A percentile compares a stretch with the other conserved stretches of the same genome.
Conservation (phyloP, 2,797 vertebrate species). For the Dryobates pubescens region DNA sequence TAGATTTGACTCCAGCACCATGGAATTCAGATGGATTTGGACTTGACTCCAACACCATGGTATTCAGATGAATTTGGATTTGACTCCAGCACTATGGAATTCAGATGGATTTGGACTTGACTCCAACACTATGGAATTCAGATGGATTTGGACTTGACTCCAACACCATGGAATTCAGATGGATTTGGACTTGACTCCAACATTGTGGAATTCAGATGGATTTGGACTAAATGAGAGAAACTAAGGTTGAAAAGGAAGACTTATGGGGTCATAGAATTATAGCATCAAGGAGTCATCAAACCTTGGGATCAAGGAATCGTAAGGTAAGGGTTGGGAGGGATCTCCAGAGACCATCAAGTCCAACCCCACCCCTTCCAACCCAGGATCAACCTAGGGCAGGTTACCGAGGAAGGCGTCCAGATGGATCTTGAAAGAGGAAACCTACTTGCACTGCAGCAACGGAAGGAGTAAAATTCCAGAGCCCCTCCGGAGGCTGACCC, state of each 20-base stretch:
- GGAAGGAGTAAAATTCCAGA: accelerated
- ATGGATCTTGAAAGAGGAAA: neutral
- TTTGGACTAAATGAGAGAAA: neutral
- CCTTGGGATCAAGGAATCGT: too few species aligned
- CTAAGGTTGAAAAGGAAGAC: neutral
- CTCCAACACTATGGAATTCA: accelerated
- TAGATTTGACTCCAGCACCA: accelerated
- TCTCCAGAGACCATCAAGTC: too few species aligned
- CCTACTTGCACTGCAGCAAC: neutral
- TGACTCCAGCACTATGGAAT: accelerated
- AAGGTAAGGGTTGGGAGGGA: too few species aligned
- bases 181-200: neutral
- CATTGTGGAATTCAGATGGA: accelerated
- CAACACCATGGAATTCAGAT: accelerated
- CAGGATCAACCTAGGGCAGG: too few species aligned
- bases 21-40: accelerated
- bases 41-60: accelerated
- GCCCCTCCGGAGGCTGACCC: neutral
- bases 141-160: accelerated
- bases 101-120: accelerated
- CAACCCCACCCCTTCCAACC: too few species aligned
- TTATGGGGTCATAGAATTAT: too few species aligned
- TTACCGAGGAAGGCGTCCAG: too few species aligned
- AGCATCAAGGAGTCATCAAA: too few species aligned
- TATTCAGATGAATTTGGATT: neutral